These are phyloP conservation scores for Polypterus bichir DNA, from an alignment of 2,113 vertebrate genomes.

Conservation along the genomic window DNA sequence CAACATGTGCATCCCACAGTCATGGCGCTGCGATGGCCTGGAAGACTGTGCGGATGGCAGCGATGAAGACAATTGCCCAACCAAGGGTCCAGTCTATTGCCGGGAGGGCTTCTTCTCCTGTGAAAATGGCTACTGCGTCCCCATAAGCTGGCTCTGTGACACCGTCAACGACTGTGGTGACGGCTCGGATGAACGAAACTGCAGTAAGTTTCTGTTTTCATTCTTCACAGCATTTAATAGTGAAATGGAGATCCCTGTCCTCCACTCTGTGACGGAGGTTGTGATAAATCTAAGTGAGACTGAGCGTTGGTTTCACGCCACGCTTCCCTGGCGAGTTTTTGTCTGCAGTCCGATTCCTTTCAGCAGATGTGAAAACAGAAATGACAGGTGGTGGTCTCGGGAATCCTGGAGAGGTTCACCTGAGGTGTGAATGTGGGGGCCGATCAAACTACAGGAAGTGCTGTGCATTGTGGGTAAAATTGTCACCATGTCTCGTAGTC, in stretches of 20 bases:
- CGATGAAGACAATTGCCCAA: conserved; percentile 41
- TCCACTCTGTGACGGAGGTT: too few relatives aligned
- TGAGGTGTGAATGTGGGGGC: too few relatives aligned
- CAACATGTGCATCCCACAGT: conserved; percentile 33
- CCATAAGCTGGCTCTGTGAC: conserved; percentile 34
- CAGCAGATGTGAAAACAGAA: too few relatives aligned
- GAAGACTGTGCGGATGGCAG: conserved; percentile 49
- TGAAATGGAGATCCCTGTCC: background rate
- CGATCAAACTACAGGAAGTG: too few relatives aligned
- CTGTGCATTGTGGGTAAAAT: too few relatives aligned
- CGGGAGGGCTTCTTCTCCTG: conserved; percentile 28
- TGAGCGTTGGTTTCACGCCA: too few relatives aligned
- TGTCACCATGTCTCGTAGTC: too few relatives aligned
- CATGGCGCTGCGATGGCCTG: conserved; percentile 43
- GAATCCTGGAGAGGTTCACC: too few relatives aligned
- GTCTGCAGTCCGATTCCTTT: too few relatives aligned
- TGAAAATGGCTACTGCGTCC: conserved; percentile 34
- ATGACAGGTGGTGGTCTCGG: too few relatives aligned
- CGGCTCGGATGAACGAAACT: conserved; percentile 44
- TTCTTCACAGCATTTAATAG: background rate
- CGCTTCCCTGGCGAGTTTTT: too few relatives aligned
- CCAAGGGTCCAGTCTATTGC: conserved; percentile 32
- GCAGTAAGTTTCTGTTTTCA: conserved; percentile 30
- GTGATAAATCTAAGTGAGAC: too few relatives aligned
- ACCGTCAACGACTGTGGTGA: conserved; percentile 40